Evolutionary conservation across 2,888 invertebrate genomes (phyloP).

Genomic region (Chymomyza procnemis): DNA sequence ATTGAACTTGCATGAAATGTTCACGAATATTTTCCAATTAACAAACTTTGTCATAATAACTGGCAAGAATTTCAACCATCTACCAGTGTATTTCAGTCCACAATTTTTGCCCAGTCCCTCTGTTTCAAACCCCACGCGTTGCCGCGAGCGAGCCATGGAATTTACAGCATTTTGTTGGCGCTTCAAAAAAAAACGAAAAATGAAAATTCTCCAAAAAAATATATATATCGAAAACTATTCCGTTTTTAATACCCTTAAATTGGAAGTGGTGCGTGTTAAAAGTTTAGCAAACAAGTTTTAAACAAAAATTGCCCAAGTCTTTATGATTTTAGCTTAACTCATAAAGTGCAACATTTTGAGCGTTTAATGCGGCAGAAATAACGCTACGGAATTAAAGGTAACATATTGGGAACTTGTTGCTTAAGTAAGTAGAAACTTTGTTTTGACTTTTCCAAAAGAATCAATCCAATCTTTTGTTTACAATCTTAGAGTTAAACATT

Average conservation of each 20-base stretch:
- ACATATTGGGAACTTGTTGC: too few relatives aligned
- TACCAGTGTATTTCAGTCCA: constrained; percentile 55
- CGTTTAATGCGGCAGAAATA: too few relatives aligned
- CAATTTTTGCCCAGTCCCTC: constrained; percentile 41
- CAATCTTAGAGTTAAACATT: too few relatives aligned
- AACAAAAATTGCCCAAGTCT: too few relatives aligned
- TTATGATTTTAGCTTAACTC: too few relatives aligned
- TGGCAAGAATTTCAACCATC: constrained; percentile 58
- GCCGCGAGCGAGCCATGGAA: neutral
- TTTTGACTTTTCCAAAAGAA: too few relatives aligned
- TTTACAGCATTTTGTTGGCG: neutral
- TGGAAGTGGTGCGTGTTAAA: neutral
- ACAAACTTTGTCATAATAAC: constrained; percentile 72
- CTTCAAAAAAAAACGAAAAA: neutral
- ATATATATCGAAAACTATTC: neutral
- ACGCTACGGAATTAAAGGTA: too few relatives aligned
- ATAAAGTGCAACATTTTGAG: too few relatives aligned
- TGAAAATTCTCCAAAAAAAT: neutral
- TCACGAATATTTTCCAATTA: constrained; percentile 64
- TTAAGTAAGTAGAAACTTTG: too few relatives aligned
- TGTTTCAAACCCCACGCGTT: neutral
- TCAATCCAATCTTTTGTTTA: too few relatives aligned
- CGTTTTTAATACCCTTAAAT: neutral
- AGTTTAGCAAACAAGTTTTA: neutral
- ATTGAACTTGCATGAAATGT: constrained; percentile 40